Base-by-base conservation (phyloP, 1,140 invertebrate genomes). In the Heliconius hermathena region DNA sequence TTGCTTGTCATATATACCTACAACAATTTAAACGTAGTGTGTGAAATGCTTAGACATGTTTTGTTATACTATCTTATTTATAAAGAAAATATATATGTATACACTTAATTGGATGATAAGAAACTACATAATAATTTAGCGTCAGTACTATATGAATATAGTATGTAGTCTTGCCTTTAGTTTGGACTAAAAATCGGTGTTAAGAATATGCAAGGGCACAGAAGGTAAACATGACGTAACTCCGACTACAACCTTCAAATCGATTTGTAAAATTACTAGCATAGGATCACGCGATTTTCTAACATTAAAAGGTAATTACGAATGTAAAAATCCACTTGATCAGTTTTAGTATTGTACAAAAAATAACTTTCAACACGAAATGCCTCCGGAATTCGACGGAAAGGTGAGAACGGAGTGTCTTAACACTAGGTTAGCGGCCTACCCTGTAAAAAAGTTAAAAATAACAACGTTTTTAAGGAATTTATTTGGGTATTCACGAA, bases 191-290 rank as follows among this genome's bases (percentile, higher is more conserved):
- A 77, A 81, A 71, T 77, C 73, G 57, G 73, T 73, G 71, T 77
- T 57, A 80, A 83, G 81, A 49, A n/a, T 29, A 73, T 75, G 80
- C 88, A 88, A 89, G 88, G 88, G 85, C 88, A 84, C 74, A 77
- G 76, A 79, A 77, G 73, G 83, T 85, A 86, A 88, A 85, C 79
- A 89, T 90, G 89, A 89, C 89, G 90, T 81, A 90, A 92, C 79
- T 78, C 60, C 60, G 26, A 74, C 77, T 81, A 87, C 87, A 88
- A 90, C 87, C 88, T 91, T 84, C 82, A 84, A 87, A 90, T 90
- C 83, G 90, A 92, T 91, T 90, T 90, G 83, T 83, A 82, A 83
- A 85, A 89, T 85, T 86, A 86, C 77, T 81, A 81, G 77, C 82
- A 84, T 81, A 81, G 82, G 82, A 86, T 89, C 89, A 92, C 89